phyloP scores from a whole-genome alignment of 2,888 invertebrate genomes.

The Lottia scabra region DNA sequence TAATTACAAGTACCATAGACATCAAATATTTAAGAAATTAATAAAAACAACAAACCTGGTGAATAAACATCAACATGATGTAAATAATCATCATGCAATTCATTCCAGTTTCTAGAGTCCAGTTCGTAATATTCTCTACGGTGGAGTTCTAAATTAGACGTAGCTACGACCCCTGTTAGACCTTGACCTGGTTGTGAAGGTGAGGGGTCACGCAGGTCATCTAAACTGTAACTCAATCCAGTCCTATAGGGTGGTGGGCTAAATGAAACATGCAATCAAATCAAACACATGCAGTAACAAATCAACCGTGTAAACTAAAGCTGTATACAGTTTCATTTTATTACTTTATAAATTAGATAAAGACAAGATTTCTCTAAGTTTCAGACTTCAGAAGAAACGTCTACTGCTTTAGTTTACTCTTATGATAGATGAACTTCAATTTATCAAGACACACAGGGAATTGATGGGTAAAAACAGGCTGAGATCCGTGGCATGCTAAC shows the following conservation, averaged over 20 bases:
- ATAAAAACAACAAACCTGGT: no score
- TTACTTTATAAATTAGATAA: no score
- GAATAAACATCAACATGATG: not conserved
- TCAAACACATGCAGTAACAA: not conserved
- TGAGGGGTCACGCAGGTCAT: constrained; percentile 34
- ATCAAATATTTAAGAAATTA: no score
- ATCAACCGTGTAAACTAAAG: not conserved
- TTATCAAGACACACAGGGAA: no score
- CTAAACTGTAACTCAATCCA: constrained; percentile 42
- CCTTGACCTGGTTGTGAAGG: constrained; percentile 2
- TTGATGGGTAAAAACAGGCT: no score
- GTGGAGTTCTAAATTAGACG: constrained; percentile 10
- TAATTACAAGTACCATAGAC: no score
- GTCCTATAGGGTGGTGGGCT: constrained; percentile 54
- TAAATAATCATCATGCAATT: constrained; percentile 1
- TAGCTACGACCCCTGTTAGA: constrained; percentile 5
- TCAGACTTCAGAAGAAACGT: no score
- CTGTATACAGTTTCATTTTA: not conserved
- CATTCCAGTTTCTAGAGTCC: no score
- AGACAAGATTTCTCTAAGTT: no score
- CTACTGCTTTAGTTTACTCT: no score
- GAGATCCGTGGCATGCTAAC: no score
- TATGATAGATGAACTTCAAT: no score
- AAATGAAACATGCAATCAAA: constrained; percentile 14
- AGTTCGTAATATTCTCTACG: not conserved